Percentiles rank a stretch among this genome's conserved stretches.
Conservation (phyloP, 2,113 vertebrate genomes). For the Dipodomys spectabilis region DNA sequence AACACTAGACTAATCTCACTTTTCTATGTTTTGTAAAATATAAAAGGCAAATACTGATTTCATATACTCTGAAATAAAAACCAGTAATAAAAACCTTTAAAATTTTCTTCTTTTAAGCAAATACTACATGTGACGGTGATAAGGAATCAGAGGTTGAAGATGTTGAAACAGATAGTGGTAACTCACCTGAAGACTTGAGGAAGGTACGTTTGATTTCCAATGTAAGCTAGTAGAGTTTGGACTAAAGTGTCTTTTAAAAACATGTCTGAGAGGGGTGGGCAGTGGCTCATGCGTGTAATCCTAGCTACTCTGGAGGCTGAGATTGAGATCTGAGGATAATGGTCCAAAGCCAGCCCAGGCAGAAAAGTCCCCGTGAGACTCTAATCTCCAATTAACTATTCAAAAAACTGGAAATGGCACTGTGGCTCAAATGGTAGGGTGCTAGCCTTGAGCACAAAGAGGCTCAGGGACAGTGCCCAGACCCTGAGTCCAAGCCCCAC, state of each 20-base stretch:
- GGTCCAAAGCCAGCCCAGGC: too few species aligned
- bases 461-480: too few species aligned
- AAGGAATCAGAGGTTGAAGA: conserved; percentile 96
- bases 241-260: not conserved
- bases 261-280: not conserved
- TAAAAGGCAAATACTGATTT: too few species aligned
- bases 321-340: too few species aligned
- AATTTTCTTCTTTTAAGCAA: conserved; percentile 88
- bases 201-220: conserved; percentile 88
- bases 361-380: too few species aligned
- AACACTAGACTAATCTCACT: not conserved
- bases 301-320: too few species aligned
- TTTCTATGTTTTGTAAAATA: not conserved
- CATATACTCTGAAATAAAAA: not conserved
- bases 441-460: too few species aligned
- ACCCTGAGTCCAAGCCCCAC: too few species aligned
- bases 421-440: too few species aligned
- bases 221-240: not conserved
- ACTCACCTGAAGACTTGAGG: conserved; percentile 94
- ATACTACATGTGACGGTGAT: conserved; percentile 94
- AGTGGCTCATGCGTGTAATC: too few species aligned
- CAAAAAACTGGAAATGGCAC: too few species aligned
- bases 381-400: too few species aligned
- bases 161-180: conserved; percentile 91
- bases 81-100: not conserved